Conservation (phyloP, 2,113 vertebrate species). For the Chaetodon auriga region DNA sequence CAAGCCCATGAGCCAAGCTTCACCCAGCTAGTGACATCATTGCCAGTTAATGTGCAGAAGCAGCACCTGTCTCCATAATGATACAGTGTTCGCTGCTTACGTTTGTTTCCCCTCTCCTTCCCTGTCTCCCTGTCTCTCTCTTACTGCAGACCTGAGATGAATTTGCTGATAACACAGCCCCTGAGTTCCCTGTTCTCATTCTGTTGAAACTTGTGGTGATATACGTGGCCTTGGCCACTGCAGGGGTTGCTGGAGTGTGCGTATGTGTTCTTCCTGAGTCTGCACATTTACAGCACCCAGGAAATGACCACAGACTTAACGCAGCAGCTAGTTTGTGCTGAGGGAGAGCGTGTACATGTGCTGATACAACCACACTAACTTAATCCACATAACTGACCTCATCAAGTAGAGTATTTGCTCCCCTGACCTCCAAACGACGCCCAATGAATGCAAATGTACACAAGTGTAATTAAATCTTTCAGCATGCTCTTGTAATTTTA, state of each 20-base stretch:
- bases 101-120: slow-evolving; percentile 35
- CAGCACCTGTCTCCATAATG: slow-evolving; percentile 67
- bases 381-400: not conserved
- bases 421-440: slow-evolving; percentile 7
- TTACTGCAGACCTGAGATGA: slow-evolving; percentile 56
- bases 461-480: not conserved
- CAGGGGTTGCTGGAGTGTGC: slow-evolving; percentile 46
- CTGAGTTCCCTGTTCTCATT: slow-evolving; percentile 48
- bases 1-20: slow-evolving; percentile 26
- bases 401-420: not conserved
- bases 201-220: slow-evolving; percentile 68
- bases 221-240: slow-evolving; percentile 64
- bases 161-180: slow-evolving; percentile 68
- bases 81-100: slow-evolving; percentile 44
- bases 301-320: slow-evolving; percentile 37
- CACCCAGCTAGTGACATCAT: slow-evolving; percentile 43
- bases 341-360: not conserved
- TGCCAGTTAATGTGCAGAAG: slow-evolving; percentile 64
- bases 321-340: slow-evolving; percentile 35
- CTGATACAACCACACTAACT: not conserved
- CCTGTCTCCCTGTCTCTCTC: slow-evolving; percentile 33
- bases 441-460: not conserved
- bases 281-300: slow-evolving; percentile 63
- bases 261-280: slow-evolving; percentile 61
- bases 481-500: slow-evolving; percentile 1